Evolutionary conservation across 2,797 vertebrate species (phyloP).

Genomic region (Hypotaenidia philippensis): DNA sequence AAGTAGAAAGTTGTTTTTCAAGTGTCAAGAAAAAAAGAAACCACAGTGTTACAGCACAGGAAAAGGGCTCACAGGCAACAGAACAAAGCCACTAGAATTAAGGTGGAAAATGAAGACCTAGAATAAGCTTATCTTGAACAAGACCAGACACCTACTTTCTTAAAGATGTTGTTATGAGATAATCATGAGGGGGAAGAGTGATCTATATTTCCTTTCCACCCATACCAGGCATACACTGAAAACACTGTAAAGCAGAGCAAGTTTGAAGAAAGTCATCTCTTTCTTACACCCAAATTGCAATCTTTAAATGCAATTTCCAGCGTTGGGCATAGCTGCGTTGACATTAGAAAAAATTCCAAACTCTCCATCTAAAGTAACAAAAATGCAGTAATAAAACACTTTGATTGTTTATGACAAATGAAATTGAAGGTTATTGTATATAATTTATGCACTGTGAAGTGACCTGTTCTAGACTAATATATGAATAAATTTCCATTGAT

Average conservation of each 20-base stretch:
- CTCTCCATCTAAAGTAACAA: background rate
- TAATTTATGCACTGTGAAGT: background rate
- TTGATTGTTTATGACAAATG: background rate
- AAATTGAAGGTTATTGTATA: background rate
- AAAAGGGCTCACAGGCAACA: background rate
- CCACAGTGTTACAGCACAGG: background rate
- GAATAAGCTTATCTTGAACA: background rate
- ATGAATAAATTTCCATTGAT: background rate
- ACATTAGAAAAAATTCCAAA: background rate
- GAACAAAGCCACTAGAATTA: background rate
- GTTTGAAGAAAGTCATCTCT: background rate
- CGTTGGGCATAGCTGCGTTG: background rate
- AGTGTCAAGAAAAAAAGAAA: background rate
- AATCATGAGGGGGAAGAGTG: background rate
- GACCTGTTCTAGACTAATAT: background rate
- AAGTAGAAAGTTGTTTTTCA: background rate
- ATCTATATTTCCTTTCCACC: background rate
- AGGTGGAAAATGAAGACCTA: background rate
- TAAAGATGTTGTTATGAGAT: background rate
- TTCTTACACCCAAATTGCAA: background rate
- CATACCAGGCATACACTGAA: background rate
- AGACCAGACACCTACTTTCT: background rate
- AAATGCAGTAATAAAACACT: background rate
- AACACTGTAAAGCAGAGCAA: background rate
- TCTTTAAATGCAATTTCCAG: background rate